phyloP scores from a whole-genome alignment of 2,113 vertebrate species.

The Platysternon megacephalum region DNA sequence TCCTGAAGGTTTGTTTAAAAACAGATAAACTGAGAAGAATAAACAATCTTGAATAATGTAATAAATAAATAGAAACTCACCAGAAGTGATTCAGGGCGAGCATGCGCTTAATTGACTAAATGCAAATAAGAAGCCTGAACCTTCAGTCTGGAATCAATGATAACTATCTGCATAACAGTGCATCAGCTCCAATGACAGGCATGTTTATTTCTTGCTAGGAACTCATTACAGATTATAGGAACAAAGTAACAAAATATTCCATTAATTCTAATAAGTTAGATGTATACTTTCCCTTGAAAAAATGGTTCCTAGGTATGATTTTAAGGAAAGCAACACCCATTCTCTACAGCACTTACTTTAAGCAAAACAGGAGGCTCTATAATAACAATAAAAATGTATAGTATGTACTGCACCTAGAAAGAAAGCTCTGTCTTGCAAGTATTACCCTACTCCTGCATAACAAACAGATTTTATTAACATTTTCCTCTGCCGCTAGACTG shows the following conservation, averaged over 20 bases:
- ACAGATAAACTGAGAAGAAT: slow-evolving; percentile 67
- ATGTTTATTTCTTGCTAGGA: slow-evolving; percentile 48
- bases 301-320: slow-evolving; percentile 5
- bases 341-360: background rate
- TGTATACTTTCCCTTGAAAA: background rate
- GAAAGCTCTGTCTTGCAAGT: background rate
- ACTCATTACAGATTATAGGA: slow-evolving; percentile 21
- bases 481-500: slow-evolving; percentile 12
- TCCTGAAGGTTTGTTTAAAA: slow-evolving; percentile 7
- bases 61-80: slow-evolving; percentile 67
- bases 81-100: slow-evolving; percentile 45
- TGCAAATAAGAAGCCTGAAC: slow-evolving; percentile 60
- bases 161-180: slow-evolving; percentile 14
- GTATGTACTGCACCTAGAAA: background rate
- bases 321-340: background rate
- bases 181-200: slow-evolving; percentile 44
- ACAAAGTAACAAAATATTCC: slow-evolving; percentile 1
- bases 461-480: slow-evolving; percentile 22
- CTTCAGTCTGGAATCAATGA: slow-evolving; percentile 1
- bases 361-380: slow-evolving; percentile 70
- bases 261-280: slow-evolving; percentile 4
- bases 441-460: background rate
- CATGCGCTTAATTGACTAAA: slow-evolving; percentile 34
- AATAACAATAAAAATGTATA: slow-evolving; percentile 41
- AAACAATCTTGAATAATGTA: slow-evolving; percentile 62